Conservation (phyloP, 1,140 invertebrate genomes). For the Geopemphigus sp. region DNA sequence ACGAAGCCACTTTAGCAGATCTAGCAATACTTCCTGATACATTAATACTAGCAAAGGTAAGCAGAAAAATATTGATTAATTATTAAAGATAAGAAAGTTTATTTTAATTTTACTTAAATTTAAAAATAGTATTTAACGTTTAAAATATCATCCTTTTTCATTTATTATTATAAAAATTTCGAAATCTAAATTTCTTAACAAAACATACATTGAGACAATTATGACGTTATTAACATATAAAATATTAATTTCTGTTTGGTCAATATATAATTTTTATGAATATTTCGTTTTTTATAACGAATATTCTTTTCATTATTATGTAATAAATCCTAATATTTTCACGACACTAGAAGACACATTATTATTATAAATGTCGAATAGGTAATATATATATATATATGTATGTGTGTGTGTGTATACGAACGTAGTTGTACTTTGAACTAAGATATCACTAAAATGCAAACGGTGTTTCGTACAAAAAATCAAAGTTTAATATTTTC, state of each 20-base stretch:
- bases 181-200: no score
- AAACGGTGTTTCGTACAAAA: not conserved
- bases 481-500: not conserved
- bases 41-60: slow-evolving; percentile 31
- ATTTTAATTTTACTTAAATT: no score
- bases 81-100: no score
- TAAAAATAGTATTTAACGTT: no score
- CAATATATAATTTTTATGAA: no score
- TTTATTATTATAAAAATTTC: no score
- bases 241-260: no score
- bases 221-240: no score
- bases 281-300: not conserved
- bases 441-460: not conserved
- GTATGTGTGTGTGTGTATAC: not conserved
- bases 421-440: not conserved
- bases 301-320: not conserved
- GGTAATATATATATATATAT: not conserved
- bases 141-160: no score
- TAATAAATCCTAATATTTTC: not conserved
- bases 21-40: slow-evolving; percentile 25
- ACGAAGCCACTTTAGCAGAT: slow-evolving; percentile 30
- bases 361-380: not conserved
- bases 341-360: not conserved
- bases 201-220: no score
- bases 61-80: not conserved